These are phyloP conservation scores for Vannuccia rotundouncinata DNA, from an alignment of 2,888 invertebrate species.

Conservation along the genomic window DNA sequence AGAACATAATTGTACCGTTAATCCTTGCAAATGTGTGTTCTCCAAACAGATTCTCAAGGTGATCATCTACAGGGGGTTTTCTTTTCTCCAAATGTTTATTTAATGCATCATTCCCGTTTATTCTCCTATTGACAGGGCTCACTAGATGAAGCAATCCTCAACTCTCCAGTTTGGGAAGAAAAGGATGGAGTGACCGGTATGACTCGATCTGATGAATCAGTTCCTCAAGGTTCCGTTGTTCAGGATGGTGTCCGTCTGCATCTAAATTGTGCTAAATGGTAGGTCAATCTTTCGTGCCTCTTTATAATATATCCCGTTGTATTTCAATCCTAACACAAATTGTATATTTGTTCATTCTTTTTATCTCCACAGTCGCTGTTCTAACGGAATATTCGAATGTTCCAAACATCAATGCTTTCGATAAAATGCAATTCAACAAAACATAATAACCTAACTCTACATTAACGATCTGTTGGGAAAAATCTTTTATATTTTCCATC, in stretches of 20 bases:
- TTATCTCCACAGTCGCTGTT: neutral
- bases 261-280: conserved; percentile 1
- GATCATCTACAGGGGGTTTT: too few relatives aligned
- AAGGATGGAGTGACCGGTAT: neutral
- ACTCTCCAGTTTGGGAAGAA: neutral
- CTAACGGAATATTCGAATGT: neutral
- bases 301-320: neutral
- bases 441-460: too few relatives aligned
- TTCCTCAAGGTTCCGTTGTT: neutral
- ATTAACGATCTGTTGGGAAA: too few relatives aligned
- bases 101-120: neutral
- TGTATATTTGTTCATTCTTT: neutral
- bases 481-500: too few relatives aligned
- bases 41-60: conserved; percentile 29
- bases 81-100: too few relatives aligned
- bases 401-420: neutral
- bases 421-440: neutral
- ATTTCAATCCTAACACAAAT: neutral
- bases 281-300: too few relatives aligned
- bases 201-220: neutral
- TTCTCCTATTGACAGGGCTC: neutral
- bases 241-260: neutral
- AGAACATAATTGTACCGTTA: conserved; percentile 18
- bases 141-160: neutral
- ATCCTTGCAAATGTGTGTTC: conserved; percentile 30